Evolutionary conservation across 2,888 invertebrate genomes (phyloP).

Genomic region (Parasteatoda lunata): DNA sequence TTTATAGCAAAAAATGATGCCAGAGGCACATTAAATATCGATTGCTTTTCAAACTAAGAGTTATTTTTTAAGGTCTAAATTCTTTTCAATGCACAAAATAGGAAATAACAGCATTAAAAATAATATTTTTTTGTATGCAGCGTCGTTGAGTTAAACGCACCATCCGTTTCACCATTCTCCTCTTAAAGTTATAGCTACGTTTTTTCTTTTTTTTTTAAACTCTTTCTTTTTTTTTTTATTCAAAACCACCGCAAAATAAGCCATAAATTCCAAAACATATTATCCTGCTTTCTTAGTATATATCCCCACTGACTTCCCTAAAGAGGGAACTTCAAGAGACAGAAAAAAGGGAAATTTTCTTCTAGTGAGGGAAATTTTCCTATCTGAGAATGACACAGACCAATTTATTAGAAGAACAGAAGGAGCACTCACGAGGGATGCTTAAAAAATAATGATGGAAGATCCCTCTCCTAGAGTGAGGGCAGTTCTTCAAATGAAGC

Average conservation of each 20-base stretch:
- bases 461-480: slow-evolving; percentile 5
- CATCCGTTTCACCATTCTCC: too few relatives aligned
- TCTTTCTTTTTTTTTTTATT: too few relatives aligned
- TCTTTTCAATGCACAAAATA: too few relatives aligned
- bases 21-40: too few relatives aligned
- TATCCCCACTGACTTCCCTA: not conserved
- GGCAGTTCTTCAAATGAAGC: not conserved
- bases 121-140: too few relatives aligned
- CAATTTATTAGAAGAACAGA: slow-evolving; percentile 27
- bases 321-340: not conserved
- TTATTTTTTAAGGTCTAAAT: too few relatives aligned
- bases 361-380: not conserved
- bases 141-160: too few relatives aligned
- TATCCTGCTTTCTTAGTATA: not conserved
- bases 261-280: slow-evolving; percentile 5
- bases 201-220: too few relatives aligned
- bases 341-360: not conserved
- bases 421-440: not conserved
- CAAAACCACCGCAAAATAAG: not conserved
- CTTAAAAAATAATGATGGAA: slow-evolving; percentile 10
- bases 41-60: too few relatives aligned
- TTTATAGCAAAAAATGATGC: too few relatives aligned
- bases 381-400: slow-evolving; percentile 22
- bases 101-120: too few relatives aligned
- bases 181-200: too few relatives aligned